Evolutionary conservation across 1,140 invertebrate genomes (phyloP).

Genomic region (Anadara kagoshimensis): DNA sequence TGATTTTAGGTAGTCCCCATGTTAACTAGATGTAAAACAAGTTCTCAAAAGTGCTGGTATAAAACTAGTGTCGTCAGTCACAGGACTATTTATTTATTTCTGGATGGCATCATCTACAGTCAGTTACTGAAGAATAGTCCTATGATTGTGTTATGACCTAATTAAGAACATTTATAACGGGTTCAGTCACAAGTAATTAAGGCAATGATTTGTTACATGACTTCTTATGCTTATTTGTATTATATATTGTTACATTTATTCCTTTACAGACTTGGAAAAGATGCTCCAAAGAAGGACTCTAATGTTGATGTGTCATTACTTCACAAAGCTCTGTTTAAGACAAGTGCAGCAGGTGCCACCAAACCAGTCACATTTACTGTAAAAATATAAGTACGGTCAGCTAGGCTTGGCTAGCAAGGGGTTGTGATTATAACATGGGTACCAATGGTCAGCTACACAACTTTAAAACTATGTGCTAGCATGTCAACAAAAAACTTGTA

Average conservation of each 20-base stretch:
- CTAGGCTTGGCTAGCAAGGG: background rate
- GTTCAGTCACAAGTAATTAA: background rate
- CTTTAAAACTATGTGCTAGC: no score
- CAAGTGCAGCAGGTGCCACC: conserved; percentile 36
- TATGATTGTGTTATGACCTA: no score
- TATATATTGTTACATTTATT: conserved; percentile 15
- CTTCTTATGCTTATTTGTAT: background rate
- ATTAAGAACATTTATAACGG: background rate
- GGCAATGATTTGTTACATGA: background rate
- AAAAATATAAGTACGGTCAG: conserved; percentile 48
- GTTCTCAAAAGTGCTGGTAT: no score
- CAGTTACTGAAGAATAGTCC: background rate
- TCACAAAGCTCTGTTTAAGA: conserved; percentile 66
- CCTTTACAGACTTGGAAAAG: conserved; percentile 31
- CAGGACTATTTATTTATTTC: background rate
- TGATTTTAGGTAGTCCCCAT: no score
- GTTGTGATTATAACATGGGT: no score
- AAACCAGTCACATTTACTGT: conserved; percentile 65
- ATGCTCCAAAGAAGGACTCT: conserved; percentile 19
- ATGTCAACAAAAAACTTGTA: no score
- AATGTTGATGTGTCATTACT: conserved; percentile 56
- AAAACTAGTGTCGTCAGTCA: background rate
- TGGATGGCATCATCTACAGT: background rate
- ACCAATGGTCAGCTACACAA: no score
- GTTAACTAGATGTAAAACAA: no score